Evolutionary conservation across 2,888 invertebrate species (phyloP).

Genomic region (Drosophila diplacantha): DNA sequence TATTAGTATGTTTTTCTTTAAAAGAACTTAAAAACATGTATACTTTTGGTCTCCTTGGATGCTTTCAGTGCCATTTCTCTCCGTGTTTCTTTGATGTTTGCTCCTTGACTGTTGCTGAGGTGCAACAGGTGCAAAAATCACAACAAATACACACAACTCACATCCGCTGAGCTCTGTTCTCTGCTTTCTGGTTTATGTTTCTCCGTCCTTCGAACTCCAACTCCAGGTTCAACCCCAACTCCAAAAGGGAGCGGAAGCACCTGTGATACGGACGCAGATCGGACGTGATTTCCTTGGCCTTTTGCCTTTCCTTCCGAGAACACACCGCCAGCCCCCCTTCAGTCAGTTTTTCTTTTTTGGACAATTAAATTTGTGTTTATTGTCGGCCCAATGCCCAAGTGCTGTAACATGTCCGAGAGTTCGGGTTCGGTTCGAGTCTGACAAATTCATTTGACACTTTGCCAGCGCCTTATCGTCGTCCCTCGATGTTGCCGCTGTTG

Average conservation of each 20-base stretch:
- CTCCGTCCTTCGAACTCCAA: not conserved
- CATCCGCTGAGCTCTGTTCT: conserved; percentile 52
- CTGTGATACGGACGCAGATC: conserved; percentile 32
- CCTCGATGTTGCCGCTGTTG: conserved; percentile 35
- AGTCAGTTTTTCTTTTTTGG: conserved; percentile 1
- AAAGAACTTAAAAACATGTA: not conserved
- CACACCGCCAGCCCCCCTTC: conserved; percentile 8
- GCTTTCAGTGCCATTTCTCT: not conserved
- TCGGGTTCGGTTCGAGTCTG: conserved; percentile 54
- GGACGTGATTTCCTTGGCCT: conserved; percentile 54
- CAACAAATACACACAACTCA: conserved; percentile 72
- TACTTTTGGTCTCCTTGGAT: not conserved
- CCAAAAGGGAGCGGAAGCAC: conserved; percentile 22
- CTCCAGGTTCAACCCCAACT: conserved; percentile 1
- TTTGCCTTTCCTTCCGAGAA: conserved; percentile 30
- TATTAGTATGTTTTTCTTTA: too few species aligned
- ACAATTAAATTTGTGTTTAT: conserved; percentile 52
- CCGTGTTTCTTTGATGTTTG: conserved; percentile 36
- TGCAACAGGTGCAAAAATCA: conserved; percentile 71
- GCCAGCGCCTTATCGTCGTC: conserved; percentile 63
- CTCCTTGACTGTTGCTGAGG: conserved; percentile 33
- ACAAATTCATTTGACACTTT: conserved; percentile 74
- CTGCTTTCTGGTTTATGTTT: conserved; percentile 25
- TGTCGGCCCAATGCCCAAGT: conserved; percentile 31
- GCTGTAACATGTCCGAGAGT: conserved; percentile 45